Base-by-base conservation (phyloP, 37 sponge, comb jelly and placozoan species). In the Ianthella basta region DNA sequence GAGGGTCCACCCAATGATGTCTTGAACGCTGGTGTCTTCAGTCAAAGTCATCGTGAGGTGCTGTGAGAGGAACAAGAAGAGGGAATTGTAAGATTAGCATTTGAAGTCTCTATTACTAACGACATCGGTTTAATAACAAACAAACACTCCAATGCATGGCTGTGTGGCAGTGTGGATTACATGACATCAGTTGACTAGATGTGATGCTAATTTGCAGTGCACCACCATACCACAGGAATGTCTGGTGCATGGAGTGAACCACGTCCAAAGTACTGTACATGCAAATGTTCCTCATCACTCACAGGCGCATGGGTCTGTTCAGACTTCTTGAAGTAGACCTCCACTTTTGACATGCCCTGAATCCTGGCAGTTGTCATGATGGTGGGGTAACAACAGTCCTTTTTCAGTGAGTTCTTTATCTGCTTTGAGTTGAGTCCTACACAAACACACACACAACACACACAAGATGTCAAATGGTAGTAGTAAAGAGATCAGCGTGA, bases 341-440 rank as follows among this genome's bases (percentile, higher is more conserved):
- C 56, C 20, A 86, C 80, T 37, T 72, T 86, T 63, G 86, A 83
- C 5, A 86, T 80, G 16, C 89, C 89, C 21, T 81, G 65, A 18
- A 92, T 86, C 15, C 87, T 57, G 55, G 92, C 92, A 59, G 89
- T 92, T 0, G 86, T 83, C 82, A 92, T 85, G 70, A 92, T 80
- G 36, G 84, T 73, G n/a, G 89, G 86, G 50, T 92, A 92, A 50
- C 91, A 94, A 50, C 56, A 67, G 55, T 91, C 91, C 86, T 91
- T 94, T 87, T 94, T 94, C 61, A 94, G 78, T n/a, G 40, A 44
- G 53, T 87, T 81, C 80, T 94, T 94, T 27, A 94, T 84, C 0
- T 80, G 78, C 67, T 94, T 94, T 23, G 59, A 59, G 77, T 88
- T 85, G 35, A 94, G 74, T 5, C 95, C 87, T 82, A 33, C 20